phyloP scores from a whole-genome alignment of 2,888 invertebrate genomes.

The Eristalinus sepulchralis region DNA sequence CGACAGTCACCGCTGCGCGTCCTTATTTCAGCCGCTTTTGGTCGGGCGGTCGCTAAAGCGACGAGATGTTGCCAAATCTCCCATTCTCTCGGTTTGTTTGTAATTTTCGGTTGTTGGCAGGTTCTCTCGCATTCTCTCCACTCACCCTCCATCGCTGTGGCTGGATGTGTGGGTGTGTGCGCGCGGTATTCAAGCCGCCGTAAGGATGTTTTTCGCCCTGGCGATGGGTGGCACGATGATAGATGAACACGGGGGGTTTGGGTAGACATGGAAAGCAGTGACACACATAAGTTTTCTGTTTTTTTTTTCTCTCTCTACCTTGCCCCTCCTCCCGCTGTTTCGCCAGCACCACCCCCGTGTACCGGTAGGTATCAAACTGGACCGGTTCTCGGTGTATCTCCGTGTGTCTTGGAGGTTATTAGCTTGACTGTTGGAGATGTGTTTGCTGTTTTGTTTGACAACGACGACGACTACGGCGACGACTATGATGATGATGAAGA shows the following conservation, averaged over 20 bases:
- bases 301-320: not conserved
- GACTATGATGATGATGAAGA: not conserved
- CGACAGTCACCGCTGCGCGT: not conserved
- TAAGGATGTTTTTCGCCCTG: slow-evolving; percentile 28
- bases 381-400: slow-evolving; percentile 47
- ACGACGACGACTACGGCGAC: not conserved
- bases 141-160: not conserved
- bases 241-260: slow-evolving; percentile 57
- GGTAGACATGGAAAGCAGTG: slow-evolving; percentile 64
- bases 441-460: slow-evolving; percentile 20
- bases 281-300: slow-evolving; percentile 49
- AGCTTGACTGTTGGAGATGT: slow-evolving; percentile 44
- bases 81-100: slow-evolving; percentile 30
- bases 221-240: slow-evolving; percentile 37
- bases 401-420: slow-evolving; percentile 57
- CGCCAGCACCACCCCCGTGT: not conserved
- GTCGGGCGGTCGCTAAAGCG: not conserved
- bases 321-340: too few relatives aligned
- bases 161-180: slow-evolving; percentile 16
- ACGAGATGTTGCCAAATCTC: slow-evolving; percentile 53
- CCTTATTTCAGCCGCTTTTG: not conserved
- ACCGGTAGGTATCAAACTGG: slow-evolving; percentile 62
- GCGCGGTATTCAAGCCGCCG: not conserved
- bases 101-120: slow-evolving; percentile 39
- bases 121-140: slow-evolving; percentile 14